Evolutionary conservation across 53 echinoderm and acorn worm species (phyloP), one percentile per base, ranked within the genome.

Genomic region (Paracentrotus lividus): DNA sequence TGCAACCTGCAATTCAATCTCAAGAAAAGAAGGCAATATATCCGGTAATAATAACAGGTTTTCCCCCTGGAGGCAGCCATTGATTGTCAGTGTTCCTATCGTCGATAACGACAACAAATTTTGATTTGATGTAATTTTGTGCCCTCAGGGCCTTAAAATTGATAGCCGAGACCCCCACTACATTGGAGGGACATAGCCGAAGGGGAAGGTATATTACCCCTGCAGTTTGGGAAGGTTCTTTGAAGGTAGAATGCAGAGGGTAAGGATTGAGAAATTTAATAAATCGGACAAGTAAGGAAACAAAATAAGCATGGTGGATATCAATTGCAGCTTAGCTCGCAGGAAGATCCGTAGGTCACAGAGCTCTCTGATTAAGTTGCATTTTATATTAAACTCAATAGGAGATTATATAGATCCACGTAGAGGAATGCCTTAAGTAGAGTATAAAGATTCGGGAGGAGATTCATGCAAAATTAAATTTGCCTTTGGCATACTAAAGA

Each of bases 101-200:
- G 43, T 59, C 89, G 61, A 89, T 64, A 64, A 60, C 89, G 65
- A 60, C 89, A 64, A 89, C 89, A 89, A 89, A 89, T 59, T 89
- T 89, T 89, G 89, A 89, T 89, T 59, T 65, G 36, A 59, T 43
- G 89, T 89, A 89, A 89, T 89, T 89, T 89, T 38, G 18, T 42
- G 42, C 64, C 89, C 89, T 3, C 38, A 27, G 42, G 89, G 60
- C 89, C 43, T 36, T 43, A 89, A 21, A 89, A 61, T 89, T 89
- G 89, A 89, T 89, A 89, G 38, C 36, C 87, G 36, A 81, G 44
- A 81, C 81, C 81, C 81, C 20, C 12, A 47, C 81, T 81, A 45
- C 47, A 47, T 47, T 47, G 47, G 12, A 81, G 81, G 81, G 81
- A 12, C 27, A 14, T 47, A 47, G 81, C 81, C 47, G 0, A 47